Percentiles rank a stretch among this genome's conserved stretches.
phyloP scores from a whole-genome alignment of 2,797 vertebrate genomes.

The Babyrousa celebensis region DNA sequence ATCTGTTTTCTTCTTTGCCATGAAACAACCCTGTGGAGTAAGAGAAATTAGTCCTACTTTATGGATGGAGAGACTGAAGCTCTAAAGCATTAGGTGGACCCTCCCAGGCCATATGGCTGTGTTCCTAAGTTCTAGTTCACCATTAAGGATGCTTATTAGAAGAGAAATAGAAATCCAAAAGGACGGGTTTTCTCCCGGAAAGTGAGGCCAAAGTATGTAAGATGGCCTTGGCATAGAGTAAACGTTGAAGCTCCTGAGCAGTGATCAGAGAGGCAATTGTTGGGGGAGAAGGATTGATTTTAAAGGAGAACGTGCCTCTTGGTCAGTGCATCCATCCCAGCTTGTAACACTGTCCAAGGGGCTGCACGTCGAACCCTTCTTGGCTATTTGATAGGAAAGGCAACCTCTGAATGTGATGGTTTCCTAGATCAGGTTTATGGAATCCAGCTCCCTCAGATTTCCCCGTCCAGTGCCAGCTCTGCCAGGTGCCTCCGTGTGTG shows the following conservation, averaged over 20 bases:
- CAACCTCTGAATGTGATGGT: background rate
- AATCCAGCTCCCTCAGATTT: background rate
- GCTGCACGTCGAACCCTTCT: background rate
- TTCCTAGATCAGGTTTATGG: background rate
- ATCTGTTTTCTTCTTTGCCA: background rate
- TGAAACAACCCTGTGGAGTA: background rate
- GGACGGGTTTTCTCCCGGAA: background rate
- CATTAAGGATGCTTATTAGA: background rate
- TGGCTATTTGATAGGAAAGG: background rate
- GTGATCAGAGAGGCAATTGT: background rate
- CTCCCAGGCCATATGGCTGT: background rate
- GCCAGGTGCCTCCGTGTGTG: background rate
- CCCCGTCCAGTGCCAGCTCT: background rate
- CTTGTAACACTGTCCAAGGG: background rate
- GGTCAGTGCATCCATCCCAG: no score
- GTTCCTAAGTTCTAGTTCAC: background rate
- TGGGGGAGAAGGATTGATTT: background rate
- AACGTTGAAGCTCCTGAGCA: background rate
- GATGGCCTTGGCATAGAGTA: background rate
- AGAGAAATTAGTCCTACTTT: background rate
- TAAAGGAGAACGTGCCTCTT: background rate
- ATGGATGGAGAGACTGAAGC: background rate
- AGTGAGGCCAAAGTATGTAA: background rate
- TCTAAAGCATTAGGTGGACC: background rate
- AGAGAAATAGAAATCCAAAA: constrained; percentile 12